Percentiles rank a stretch among this genome's conserved stretches.
Evolutionary conservation across 2,888 invertebrate species (phyloP).

Genomic region (Tenthredo distinguenda): DNA sequence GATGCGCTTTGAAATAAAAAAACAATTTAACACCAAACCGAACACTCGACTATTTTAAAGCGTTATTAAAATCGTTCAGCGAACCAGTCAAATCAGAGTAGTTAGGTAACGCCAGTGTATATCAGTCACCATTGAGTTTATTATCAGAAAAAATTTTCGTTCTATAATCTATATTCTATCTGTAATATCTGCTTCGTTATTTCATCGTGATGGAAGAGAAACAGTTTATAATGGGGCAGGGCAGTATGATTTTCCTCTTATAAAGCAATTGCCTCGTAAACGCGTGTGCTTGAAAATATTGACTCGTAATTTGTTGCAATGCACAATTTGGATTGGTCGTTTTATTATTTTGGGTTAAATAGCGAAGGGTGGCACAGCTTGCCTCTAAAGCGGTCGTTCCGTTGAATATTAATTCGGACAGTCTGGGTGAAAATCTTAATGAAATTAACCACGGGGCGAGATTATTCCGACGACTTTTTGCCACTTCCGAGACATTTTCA

Average conservation of each 20-base stretch:
- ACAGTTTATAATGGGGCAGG: background rate
- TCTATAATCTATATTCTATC: background rate
- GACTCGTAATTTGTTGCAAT: background rate
- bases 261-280: constrained; percentile 14
- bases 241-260: background rate
- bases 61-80: background rate
- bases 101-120: background rate
- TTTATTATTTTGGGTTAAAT: constrained; percentile 8
- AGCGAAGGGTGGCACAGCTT: constrained; percentile 34
- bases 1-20: background rate
- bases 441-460: constrained; percentile 50
- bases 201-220: background rate
- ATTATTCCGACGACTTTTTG: constrained; percentile 51
- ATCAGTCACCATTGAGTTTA: background rate
- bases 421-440: constrained; percentile 50
- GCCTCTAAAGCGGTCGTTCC: constrained; percentile 14
- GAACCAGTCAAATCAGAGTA: background rate
- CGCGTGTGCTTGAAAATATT: background rate
- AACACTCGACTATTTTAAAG: background rate
- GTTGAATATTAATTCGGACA: constrained; percentile 44
- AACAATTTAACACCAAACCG: background rate
- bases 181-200: background rate
- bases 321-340: constrained; percentile 24
- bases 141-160: background rate
- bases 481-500: constrained; percentile 40